These are phyloP conservation scores for Manis javanica DNA, from an alignment of 2,797 vertebrate genomes.

Conservation along the genomic window DNA sequence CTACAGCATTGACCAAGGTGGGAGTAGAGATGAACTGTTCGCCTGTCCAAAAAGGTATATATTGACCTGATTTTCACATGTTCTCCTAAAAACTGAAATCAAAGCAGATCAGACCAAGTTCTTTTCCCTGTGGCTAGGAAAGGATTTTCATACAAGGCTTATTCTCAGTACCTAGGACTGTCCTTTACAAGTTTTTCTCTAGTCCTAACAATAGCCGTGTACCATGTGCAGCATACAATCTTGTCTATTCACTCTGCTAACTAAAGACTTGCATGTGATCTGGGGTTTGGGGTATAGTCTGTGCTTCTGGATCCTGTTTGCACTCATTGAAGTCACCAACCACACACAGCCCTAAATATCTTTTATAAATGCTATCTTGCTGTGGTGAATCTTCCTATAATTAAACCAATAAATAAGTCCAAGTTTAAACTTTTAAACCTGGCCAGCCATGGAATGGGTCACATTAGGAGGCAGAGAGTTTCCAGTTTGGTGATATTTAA, in stretches of 20 bases:
- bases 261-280: not conserved
- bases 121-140: not conserved
- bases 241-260: not conserved
- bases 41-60: not conserved
- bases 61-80: not conserved
- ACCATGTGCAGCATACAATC: not conserved
- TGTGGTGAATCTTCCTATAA: not conserved
- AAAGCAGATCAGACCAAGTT: not conserved
- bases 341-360: not conserved
- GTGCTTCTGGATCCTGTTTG: not conserved
- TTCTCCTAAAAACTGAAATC: constrained; percentile 5
- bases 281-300: not conserved
- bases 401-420: not conserved
- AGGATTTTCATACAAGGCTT: not conserved
- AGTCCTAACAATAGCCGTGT: not conserved
- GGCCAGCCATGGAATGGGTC: not conserved
- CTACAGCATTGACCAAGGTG: not conserved
- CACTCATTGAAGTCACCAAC: not conserved
- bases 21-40: not conserved
- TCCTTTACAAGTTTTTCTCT: not conserved
- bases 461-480: not conserved
- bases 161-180: not conserved
- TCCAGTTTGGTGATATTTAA: not conserved
- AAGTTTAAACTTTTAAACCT: constrained; percentile 18
- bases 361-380: not conserved